Evolutionary conservation across 2,888 invertebrate genomes (phyloP), one percentile per base, ranked within the genome.

Genomic region (Troides aeacus): DNA sequence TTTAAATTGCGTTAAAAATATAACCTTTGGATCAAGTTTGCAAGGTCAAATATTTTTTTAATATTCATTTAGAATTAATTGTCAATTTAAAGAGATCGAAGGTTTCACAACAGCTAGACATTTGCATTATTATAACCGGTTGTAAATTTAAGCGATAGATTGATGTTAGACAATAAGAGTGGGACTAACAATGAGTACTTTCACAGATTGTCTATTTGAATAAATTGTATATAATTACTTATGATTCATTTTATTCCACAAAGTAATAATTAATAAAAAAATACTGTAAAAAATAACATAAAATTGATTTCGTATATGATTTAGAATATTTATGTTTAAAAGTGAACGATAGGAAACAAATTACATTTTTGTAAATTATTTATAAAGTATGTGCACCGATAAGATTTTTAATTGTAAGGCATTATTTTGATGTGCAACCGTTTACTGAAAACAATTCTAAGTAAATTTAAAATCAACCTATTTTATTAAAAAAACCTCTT

Each of bases 181-280:
- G 69, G 71, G 63, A 69, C 70, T 66, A 73, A 79, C 81, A 80
- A 81, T 77, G 46, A 69, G 59, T 60, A 81, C 80, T 83, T 83
- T 82, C 81, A 80, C 81, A 74, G 71, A 68, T 57, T 68, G 69
- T 70, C 62, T 68, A 69, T 72, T 72, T 68, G 62, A 68, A 57
- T 66, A 75, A 72, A 70, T 73, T 69, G 68, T 53, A 53, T n/a
- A 12, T 53, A 74, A 76, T 73, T 70, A 74, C 71, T 42, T 36
- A 73, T 72, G 72, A 71, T 68, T 74, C 66, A 68, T 53, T 53
- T n/a, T 53, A n/a, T 53, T 46, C 46, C 46, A 1, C 12, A 46
- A 53, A 53, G 6, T 53, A 18, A 53, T 1, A 53, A 53, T 18
- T n/a, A n/a, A 18, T 53, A 53, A 5, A 5, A n/a, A 17, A 53